Evolutionary conservation across 2,888 invertebrate genomes (phyloP).

Genomic region (Caenorhabditis virilis): DNA sequence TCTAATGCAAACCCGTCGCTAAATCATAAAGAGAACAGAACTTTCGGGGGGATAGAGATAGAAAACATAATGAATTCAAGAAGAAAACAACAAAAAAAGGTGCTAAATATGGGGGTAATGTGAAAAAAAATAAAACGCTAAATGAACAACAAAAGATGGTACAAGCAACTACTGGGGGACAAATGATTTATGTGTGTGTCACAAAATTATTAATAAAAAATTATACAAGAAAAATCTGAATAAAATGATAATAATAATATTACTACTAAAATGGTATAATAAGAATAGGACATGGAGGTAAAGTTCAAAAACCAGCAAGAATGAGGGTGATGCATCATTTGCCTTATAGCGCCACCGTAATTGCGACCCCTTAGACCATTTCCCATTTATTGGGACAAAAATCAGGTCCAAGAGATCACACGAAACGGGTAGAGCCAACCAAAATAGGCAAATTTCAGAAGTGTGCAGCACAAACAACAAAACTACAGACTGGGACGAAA

Average conservation of each 20-base stretch:
- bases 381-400: neutral
- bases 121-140: neutral
- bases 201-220: neutral
- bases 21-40: neutral
- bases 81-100: neutral
- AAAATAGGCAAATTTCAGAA: conserved; percentile 27
- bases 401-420: neutral
- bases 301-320: conserved; percentile 29
- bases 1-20: conserved; percentile 34
- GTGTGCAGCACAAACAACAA: conserved; percentile 17
- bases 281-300: conserved; percentile 4
- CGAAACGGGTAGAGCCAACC: conserved; percentile 37
- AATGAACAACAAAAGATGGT: neutral
- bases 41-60: neutral
- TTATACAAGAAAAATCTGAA: neutral
- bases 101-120: neutral
- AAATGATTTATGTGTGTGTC: too few relatives aligned
- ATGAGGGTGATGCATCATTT: conserved; percentile 39
- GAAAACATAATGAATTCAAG: conserved; percentile 2
- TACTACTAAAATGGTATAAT: too few relatives aligned
- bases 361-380: conserved; percentile 6
- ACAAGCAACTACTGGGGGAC: neutral
- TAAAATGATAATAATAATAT: too few relatives aligned
- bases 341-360: conserved; percentile 44
- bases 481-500: conserved; percentile 10